These are phyloP conservation scores for Anneissia japonica DNA, from an alignment of 35 echinoderm and acorn worm species.

Conservation along the genomic window DNA sequence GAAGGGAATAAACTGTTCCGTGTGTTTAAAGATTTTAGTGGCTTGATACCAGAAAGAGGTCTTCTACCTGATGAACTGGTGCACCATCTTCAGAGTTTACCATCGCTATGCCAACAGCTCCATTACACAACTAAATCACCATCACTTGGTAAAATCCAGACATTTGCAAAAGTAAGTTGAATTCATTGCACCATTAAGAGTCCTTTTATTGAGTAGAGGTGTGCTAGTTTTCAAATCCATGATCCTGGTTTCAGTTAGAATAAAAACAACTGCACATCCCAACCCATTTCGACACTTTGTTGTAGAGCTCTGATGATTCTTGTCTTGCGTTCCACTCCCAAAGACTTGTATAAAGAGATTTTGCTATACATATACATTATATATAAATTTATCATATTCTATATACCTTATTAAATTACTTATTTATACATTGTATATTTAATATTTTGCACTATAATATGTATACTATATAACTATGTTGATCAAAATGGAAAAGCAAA, in stretches of 20 bases:
- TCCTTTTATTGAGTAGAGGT: neutral
- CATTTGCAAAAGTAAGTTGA: conserved; percentile 82
- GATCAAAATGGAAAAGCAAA: neutral
- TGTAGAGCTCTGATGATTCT: too few species aligned
- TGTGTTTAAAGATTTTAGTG: conserved; percentile 59
- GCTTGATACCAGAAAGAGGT: conserved; percentile 70
- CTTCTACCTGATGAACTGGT: conserved; percentile 52
- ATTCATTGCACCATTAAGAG: neutral
- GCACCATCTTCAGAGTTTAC: conserved; percentile 68
- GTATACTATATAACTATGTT: too few species aligned
- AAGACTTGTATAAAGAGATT: too few species aligned
- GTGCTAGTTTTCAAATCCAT: neutral
- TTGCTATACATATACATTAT: too few species aligned
- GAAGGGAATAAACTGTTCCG: conserved; percentile 93
- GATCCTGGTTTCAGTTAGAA: neutral
- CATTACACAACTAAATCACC: conserved; percentile 85
- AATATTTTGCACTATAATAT: too few species aligned
- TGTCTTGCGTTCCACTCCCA: too few species aligned
- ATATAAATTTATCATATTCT: too few species aligned
- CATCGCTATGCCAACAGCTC: conserved; percentile 78
- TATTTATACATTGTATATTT: too few species aligned
- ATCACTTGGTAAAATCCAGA: conserved; percentile 65
- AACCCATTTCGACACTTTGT: too few species aligned
- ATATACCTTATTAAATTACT: too few species aligned
- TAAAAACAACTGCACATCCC: too few species aligned